Percentiles rank a stretch among this genome's conserved stretches.
phyloP scores from a whole-genome alignment of 2,113 vertebrate genomes.

The Oryzias javanicus region DNA sequence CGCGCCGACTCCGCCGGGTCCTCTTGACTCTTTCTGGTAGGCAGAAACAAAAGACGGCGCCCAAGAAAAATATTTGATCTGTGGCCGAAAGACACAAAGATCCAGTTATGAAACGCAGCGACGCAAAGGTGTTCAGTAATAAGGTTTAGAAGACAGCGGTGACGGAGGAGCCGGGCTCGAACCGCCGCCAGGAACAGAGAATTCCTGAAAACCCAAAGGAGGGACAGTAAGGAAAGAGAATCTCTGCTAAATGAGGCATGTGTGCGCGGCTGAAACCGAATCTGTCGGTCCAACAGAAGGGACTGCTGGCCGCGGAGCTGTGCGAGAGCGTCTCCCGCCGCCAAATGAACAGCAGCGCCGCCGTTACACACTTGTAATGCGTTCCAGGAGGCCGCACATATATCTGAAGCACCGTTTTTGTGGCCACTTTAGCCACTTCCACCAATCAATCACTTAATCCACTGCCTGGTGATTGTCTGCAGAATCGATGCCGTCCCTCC shows the following conservation, averaged over 20 bases:
- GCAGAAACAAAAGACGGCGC: conserved; percentile 34
- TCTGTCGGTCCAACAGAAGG: background rate
- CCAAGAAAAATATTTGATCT: conserved; percentile 29
- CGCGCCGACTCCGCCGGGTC: conserved; percentile 58
- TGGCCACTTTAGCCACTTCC: too few relatives aligned
- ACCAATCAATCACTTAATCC: background rate
- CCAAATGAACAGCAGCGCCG: too few relatives aligned
- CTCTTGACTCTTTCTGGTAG: conserved; percentile 46
- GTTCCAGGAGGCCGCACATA: too few relatives aligned
- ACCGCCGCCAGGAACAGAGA: background rate
- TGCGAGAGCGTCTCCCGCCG: too few relatives aligned
- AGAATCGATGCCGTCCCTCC: background rate
- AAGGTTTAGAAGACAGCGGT: conserved; percentile 6
- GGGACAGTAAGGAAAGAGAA: background rate
- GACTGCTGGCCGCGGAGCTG: too few relatives aligned
- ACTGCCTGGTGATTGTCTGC: background rate
- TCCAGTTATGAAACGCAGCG: conserved; percentile 15
- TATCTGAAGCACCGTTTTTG: too few relatives aligned
- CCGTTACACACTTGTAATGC: too few relatives aligned
- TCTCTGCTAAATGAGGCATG: background rate
- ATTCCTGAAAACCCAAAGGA: background rate
- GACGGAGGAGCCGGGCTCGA: background rate
- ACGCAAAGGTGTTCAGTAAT: conserved; percentile 10
- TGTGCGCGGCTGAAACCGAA: background rate
- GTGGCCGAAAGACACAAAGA: conserved; percentile 25